Conservation (phyloP, 1,140 invertebrate genomes). For the Pseudomyrmex cubaensis region DNA sequence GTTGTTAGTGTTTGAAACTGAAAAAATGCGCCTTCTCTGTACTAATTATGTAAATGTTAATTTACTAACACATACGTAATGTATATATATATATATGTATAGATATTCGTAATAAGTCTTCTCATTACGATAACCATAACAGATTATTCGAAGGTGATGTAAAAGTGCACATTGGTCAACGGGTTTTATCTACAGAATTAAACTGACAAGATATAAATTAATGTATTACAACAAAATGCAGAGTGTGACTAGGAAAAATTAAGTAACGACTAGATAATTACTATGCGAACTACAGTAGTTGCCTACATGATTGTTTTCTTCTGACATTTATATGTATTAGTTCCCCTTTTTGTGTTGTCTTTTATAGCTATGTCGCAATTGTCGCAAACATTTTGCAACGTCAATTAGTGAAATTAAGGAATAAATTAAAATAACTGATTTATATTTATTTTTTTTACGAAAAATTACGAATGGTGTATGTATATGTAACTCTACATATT, state of each 20-base stretch:
- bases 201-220: conserved; percentile 64
- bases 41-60: conserved; percentile 1
- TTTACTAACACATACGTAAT: conserved; percentile 2
- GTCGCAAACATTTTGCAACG: conserved; percentile 4
- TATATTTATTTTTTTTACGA: neutral
- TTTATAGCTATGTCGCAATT: neutral
- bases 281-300: conserved; percentile 42
- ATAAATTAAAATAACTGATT: conserved; percentile 18
- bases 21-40: no score
- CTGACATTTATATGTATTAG: conserved; percentile 44
- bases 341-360: neutral
- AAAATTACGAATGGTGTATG: neutral
- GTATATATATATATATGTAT: conserved; percentile 6
- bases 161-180: conserved; percentile 33
- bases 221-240: conserved; percentile 79
- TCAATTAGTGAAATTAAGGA: conserved; percentile 6
- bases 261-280: conserved; percentile 82
- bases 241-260: conserved; percentile 82
- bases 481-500: conserved; percentile 5
- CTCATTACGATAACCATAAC: neutral
- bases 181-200: conserved; percentile 26
- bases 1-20: no score
- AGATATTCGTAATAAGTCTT: neutral
- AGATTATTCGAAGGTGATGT: neutral
- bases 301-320: conserved; percentile 55